Evolutionary conservation across 2,888 invertebrate genomes (phyloP).

Genomic region (Erpobdella octoculata): DNA sequence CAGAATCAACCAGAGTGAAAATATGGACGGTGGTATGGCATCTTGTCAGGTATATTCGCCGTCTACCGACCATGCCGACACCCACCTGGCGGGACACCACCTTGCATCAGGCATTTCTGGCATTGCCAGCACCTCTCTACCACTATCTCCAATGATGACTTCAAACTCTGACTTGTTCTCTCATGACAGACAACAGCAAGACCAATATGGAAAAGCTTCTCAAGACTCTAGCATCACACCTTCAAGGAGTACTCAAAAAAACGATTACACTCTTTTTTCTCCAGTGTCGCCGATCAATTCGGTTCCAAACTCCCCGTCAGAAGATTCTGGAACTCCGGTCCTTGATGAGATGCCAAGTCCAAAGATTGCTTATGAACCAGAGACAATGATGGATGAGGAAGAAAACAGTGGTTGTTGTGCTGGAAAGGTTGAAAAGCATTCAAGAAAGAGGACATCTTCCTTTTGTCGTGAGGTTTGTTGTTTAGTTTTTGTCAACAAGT

Average conservation of each 20-base stretch:
- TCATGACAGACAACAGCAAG: too few species aligned
- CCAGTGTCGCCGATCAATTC: constrained; percentile 23
- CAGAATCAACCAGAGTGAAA: neutral
- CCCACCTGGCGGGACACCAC: too few species aligned
- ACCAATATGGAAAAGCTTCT: neutral
- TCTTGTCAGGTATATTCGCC: neutral
- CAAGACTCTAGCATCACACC: neutral
- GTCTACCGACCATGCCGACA: constrained; percentile 2
- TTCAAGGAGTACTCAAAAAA: neutral
- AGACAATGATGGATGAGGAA: neutral
- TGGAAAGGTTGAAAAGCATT: neutral
- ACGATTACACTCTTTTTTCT: constrained; percentile 14
- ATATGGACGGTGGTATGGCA: neutral
- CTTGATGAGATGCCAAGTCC: constrained; percentile 15
- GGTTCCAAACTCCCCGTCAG: constrained; percentile 21
- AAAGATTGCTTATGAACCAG: neutral
- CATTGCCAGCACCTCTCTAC: too few species aligned
- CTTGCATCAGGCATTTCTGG: too few species aligned
- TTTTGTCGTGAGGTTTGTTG: too few species aligned
- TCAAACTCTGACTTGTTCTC: neutral
- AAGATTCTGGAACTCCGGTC: constrained; percentile 22
- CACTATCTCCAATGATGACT: neutral
- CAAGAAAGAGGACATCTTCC: too few species aligned
- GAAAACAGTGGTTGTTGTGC: neutral
- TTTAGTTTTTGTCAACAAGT: too few species aligned